Evolutionary conservation across 2,113 vertebrate genomes (phyloP).

Genomic region (Rhea americana): DNA sequence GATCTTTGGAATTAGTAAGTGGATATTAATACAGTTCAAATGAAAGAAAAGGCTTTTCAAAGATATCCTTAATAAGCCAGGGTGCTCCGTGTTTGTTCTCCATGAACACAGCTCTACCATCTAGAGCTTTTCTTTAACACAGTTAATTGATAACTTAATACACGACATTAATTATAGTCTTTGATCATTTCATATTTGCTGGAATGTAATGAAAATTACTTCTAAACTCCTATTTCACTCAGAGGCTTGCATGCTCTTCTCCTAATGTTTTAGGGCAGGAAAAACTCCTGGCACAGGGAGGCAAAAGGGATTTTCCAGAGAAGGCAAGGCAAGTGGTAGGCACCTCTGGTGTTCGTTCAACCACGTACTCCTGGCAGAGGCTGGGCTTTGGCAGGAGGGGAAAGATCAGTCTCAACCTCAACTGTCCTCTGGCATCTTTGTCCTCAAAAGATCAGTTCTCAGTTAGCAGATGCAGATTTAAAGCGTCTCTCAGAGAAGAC

Average conservation of each 20-base stretch:
- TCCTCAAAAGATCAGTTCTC: neutral
- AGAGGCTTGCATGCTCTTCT: neutral
- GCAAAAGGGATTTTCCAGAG: neutral
- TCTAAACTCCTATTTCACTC: neutral
- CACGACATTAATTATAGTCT: neutral
- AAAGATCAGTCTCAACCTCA: neutral
- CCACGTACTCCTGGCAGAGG: neutral
- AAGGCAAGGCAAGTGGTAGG: neutral
- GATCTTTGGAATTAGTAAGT: accelerated
- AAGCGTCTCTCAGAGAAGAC: neutral
- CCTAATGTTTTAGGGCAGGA: neutral
- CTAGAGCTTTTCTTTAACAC: neutral
- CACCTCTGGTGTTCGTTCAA: neutral
- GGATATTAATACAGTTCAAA: accelerated
- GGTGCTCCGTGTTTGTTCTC: neutral
- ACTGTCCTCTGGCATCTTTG: neutral
- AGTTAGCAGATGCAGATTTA: neutral
- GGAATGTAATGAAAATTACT: neutral
- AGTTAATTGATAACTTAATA: neutral
- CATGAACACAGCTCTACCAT: neutral
- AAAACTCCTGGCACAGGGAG: neutral
- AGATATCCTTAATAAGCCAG: neutral
- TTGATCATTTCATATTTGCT: neutral
- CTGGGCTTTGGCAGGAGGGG: too few relatives aligned
- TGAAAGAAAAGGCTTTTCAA: neutral